phyloP scores from a whole-genome alignment of 2,797 vertebrate species.

The Mus spretus region DNA sequence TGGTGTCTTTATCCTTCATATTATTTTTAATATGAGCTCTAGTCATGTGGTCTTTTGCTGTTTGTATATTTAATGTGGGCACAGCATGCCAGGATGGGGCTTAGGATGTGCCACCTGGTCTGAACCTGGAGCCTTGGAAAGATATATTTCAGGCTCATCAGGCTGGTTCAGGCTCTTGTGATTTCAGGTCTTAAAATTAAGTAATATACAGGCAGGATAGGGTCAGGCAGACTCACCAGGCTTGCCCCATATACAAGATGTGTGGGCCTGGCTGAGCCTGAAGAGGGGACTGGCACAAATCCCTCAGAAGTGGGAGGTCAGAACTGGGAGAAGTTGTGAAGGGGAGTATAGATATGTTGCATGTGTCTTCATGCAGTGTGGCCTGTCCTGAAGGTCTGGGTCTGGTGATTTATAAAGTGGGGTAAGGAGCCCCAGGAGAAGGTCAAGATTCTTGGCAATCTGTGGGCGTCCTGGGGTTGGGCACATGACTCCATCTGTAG shows the following conservation, averaged over 20 bases:
- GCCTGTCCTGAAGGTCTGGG: neutral
- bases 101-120: neutral
- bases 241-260: neutral
- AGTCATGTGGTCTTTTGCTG: neutral
- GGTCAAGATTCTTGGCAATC: neutral
- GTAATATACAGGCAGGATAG: neutral
- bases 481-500: neutral
- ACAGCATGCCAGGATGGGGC: neutral
- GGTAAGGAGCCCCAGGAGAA: neutral
- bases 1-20: neutral
- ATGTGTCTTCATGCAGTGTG: neutral
- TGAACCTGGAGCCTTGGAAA: neutral
- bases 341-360: too few species aligned
- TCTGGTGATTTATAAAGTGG: neutral
- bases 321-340: neutral
- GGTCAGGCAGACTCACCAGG: neutral
- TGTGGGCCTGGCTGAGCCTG: neutral
- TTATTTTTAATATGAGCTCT: neutral
- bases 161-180: neutral
- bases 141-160: neutral
- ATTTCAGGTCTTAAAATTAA: neutral
- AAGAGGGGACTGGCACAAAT: neutral
- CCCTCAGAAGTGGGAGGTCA: neutral
- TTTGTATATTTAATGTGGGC: neutral
- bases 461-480: neutral